These are phyloP conservation scores for Endotricha flammealis DNA, from an alignment of 2,888 invertebrate species.

Conservation along the genomic window DNA sequence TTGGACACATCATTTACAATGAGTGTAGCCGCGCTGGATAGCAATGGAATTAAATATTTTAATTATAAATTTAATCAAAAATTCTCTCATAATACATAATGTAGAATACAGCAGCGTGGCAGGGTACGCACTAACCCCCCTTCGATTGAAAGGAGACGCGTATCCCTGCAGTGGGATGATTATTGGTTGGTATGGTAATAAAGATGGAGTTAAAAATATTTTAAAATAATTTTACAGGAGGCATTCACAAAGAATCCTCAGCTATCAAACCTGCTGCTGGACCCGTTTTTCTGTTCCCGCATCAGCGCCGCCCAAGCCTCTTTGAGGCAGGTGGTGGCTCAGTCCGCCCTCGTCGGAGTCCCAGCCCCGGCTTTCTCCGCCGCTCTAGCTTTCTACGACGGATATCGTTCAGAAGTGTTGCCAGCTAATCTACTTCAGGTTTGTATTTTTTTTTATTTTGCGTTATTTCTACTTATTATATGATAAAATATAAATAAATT, in stretches of 20 bases:
- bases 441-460: slow-evolving; percentile 17
- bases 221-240: slow-evolving; percentile 64
- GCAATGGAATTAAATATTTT: too few species aligned
- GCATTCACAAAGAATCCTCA: slow-evolving; percentile 94
- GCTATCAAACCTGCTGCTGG: slow-evolving; percentile 91
- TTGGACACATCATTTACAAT: too few species aligned
- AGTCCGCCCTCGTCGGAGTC: slow-evolving; percentile 87
- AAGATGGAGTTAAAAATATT: background rate
- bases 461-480: too few species aligned
- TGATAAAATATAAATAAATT: too few species aligned
- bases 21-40: too few species aligned
- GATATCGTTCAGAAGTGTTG: slow-evolving; percentile 89
- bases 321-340: slow-evolving; percentile 89
- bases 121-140: too few species aligned
- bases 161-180: too few species aligned
- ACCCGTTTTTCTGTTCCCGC: slow-evolving; percentile 94
- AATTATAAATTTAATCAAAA: too few species aligned
- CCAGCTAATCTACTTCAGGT: slow-evolving; percentile 98
- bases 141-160: too few species aligned
- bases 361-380: slow-evolving; percentile 96
- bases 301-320: slow-evolving; percentile 89
- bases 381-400: slow-evolving; percentile 98
- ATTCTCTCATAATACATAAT: too few species aligned
- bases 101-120: too few species aligned
- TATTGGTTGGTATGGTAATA: too few species aligned